A percentile compares a stretch with the other conserved stretches of the same genome.
phyloP scores from a whole-genome alignment of 2,888 invertebrate genomes.

The Drosophila neutralis region DNA sequence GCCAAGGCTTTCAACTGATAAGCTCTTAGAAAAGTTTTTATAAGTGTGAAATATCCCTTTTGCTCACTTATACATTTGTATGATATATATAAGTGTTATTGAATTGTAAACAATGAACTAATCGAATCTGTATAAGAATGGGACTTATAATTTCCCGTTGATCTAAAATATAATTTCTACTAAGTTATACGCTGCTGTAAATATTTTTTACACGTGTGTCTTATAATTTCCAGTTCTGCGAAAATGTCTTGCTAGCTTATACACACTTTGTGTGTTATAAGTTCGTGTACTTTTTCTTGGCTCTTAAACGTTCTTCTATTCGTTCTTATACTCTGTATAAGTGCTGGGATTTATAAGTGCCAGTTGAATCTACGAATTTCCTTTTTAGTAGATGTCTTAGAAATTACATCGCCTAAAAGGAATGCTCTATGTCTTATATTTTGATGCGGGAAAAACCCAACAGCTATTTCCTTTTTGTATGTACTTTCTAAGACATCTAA shows the following conservation, averaged over 20 bases:
- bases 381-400: background rate
- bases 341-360: background rate
- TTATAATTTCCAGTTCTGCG: background rate
- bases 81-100: background rate
- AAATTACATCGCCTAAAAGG: background rate
- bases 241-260: background rate
- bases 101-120: rapidly evolving
- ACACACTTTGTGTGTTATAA: background rate
- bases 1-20: background rate
- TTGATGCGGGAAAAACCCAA: background rate
- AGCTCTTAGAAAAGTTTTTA: background rate
- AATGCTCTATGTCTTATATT: background rate
- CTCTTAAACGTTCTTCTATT: background rate
- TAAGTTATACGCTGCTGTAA: background rate
- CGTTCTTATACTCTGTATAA: background rate
- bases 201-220: background rate
- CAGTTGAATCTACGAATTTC: rapidly evolving
- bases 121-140: background rate
- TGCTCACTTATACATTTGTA: background rate
- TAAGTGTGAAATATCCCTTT: background rate
- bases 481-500: background rate
- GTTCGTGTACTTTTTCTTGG: rapidly evolving
- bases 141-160: background rate
- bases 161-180: background rate
- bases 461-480: background rate